Evolutionary conservation across 2,797 vertebrate genomes (phyloP), one percentile per base, ranked within the genome.

Genomic region (Danio kyathit): DNA sequence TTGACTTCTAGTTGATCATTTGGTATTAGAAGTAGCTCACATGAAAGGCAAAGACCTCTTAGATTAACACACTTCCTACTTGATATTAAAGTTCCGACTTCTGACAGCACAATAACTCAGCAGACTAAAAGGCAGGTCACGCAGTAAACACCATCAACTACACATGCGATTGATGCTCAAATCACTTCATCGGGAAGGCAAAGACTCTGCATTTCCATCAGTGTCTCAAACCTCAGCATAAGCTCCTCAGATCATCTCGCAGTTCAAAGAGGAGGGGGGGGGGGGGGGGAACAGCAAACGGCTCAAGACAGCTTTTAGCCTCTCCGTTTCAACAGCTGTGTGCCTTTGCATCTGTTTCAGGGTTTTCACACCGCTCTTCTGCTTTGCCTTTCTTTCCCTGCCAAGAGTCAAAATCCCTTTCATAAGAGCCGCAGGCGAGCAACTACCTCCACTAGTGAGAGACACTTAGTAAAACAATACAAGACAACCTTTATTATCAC

Each of bases 261-360:
- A 91, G 91, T 91, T 93, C 89, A 90, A 91, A 92, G 90, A 91
- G 91, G 88, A 91, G 29, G 3, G 29, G 29, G 29, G 29, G 3
- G 3, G 3, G 3, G 3, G 3, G n/a, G n/a, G 93, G 92, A 91
- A 90, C 56, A 77, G 61, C 54, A 46, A 63, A 84, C 87, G 84
- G 74, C 89, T 87, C 89, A 87, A 93, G 92, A 93, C 92, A 93
- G 91, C 91, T 91, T 91, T 78, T 89, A 91, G 90, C 89, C 87
- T 83, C 52, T 66, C 48, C 21, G 56, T 52, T 80, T 69, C 65
- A 63, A 52, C 49, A 66, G 70, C 71, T 57, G 76, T 70, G 17
- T 49, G 56, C 60, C 67, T 43, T 43, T 78, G 52, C 71, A 86
- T 83, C 69, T 80, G 70, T 79, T 81, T 86, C 49, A 76, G 29